These are phyloP conservation scores for Habrosyne pyritoides DNA, from an alignment of 2,888 invertebrate genomes.

Conservation along the genomic window DNA sequence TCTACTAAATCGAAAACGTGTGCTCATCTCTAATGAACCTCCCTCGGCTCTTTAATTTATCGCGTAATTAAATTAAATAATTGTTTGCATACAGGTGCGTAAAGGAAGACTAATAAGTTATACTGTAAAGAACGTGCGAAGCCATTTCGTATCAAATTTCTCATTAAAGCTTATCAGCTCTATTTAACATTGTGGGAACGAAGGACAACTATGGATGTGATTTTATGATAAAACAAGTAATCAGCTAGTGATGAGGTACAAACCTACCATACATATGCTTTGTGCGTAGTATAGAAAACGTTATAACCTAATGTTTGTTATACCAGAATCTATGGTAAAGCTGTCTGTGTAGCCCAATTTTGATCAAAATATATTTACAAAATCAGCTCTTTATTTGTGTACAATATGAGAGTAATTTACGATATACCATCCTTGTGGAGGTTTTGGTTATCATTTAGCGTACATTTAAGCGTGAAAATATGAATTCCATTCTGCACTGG, in stretches of 20 bases:
- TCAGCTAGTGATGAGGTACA: not conserved
- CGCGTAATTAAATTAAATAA: slow-evolving; percentile 31
- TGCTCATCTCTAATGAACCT: slow-evolving; percentile 32
- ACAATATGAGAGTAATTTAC: too few relatives aligned
- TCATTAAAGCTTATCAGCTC: not conserved
- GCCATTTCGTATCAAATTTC: not conserved
- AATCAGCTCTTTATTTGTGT: too few relatives aligned
- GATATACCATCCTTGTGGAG: too few relatives aligned
- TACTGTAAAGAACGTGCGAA: not conserved
- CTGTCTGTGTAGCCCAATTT: too few relatives aligned
- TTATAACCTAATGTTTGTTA: too few relatives aligned
- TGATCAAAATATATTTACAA: too few relatives aligned
- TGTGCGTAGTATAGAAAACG: too few relatives aligned
- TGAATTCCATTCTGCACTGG: not conserved
- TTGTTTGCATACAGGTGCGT: slow-evolving; percentile 22
- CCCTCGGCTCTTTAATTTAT: slow-evolving; percentile 28
- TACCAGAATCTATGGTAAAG: not conserved
- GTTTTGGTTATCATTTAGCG: too few relatives aligned
- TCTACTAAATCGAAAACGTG: slow-evolving; percentile 33
- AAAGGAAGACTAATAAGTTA: slow-evolving; percentile 9
- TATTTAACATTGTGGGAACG: not conserved
- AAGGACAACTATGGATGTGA: not conserved
- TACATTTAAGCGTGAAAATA: too few relatives aligned
- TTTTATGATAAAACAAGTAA: not conserved
- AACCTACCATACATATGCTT: too few relatives aligned